These are phyloP conservation scores for Spongilla lacustris DNA, from an alignment of 37 sponge, comb jelly and placozoan genomes.

Conservation along the genomic window DNA sequence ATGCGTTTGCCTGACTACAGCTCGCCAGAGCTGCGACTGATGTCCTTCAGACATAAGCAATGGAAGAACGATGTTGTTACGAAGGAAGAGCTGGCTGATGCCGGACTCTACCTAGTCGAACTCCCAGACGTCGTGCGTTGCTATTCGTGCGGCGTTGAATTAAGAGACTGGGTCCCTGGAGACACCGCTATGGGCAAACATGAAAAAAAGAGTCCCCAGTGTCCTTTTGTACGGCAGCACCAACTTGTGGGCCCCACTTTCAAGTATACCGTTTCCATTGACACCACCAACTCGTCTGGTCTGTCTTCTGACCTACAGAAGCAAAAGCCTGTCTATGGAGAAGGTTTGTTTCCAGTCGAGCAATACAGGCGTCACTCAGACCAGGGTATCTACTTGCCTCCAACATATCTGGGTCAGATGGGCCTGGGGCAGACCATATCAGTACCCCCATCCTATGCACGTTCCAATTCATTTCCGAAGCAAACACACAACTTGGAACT, in stretches of 20 bases:
- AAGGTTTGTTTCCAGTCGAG: background rate
- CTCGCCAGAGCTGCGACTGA: background rate
- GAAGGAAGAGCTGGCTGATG: conserved; percentile 32
- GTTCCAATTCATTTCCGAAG: background rate
- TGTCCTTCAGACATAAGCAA: conserved; percentile 43
- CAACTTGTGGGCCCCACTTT: conserved; percentile 3
- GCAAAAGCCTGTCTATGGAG: background rate
- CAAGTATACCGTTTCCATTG: background rate
- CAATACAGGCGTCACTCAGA: background rate
- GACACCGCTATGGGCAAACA: conserved; percentile 55
- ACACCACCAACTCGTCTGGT: conserved; percentile 22
- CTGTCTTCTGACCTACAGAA: background rate
- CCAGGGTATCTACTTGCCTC: background rate
- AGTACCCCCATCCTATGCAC: background rate
- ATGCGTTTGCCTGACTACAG: conserved; percentile 9
- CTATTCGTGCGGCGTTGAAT: conserved; percentile 14
- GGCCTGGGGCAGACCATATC: background rate
- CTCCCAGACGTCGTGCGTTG: conserved; percentile 44
- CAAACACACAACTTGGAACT: background rate
- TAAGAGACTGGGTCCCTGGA: conserved; percentile 38
- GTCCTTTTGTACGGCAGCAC: conserved; percentile 13
- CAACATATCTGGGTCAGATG: background rate
- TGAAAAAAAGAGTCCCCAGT: conserved; percentile 14
- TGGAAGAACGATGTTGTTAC: conserved; percentile 1
- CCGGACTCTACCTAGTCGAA: conserved; percentile 40